These are phyloP conservation scores for Lophius piscatorius DNA, from an alignment of 2,113 vertebrate genomes.

Conservation along the genomic window DNA sequence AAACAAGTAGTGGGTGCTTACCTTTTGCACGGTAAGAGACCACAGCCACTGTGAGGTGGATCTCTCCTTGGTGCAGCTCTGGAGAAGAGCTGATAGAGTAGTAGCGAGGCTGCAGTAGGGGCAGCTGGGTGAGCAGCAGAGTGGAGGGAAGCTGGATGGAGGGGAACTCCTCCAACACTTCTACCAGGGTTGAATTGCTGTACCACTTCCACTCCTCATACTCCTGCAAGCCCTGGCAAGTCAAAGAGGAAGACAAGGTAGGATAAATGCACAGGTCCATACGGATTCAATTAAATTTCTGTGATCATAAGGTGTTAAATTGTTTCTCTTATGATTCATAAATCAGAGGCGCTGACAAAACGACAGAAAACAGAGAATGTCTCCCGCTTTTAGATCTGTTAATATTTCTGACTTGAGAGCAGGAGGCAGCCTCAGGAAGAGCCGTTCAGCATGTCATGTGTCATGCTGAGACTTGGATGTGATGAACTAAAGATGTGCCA, in stretches of 20 bases:
- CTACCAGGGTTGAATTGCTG: conserved; percentile 93
- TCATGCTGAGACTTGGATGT: conserved; percentile 62
- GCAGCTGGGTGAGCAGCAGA: conserved; percentile 93
- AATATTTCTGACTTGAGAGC: conserved; percentile 37
- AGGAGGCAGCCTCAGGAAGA: conserved; percentile 38
- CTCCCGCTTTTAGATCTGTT: conserved; percentile 35
- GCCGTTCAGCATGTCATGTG: conserved; percentile 47
- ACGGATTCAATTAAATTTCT: not conserved
- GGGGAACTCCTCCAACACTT: conserved; percentile 94
- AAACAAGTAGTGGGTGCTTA: conserved; percentile 55
- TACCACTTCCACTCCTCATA: conserved; percentile 99
- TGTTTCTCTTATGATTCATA: not conserved
- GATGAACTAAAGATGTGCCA: conserved; percentile 42
- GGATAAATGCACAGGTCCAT: not conserved
- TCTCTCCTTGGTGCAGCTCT: conserved; percentile 88
- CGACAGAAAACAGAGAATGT: not conserved
- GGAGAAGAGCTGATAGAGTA: conserved; percentile 99
- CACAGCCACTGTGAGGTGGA: conserved; percentile 96
- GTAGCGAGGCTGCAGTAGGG: conserved; percentile 93
- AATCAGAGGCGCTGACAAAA: not conserved
- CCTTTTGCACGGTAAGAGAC: conserved; percentile 93
- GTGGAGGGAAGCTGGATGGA: conserved; percentile 94
- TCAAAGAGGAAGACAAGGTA: not conserved
- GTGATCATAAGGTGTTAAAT: not conserved
- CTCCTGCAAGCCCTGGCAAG: conserved; percentile 90